Evolutionary conservation across 2,888 invertebrate species (phyloP), one percentile per base, ranked within the genome.

Genomic region (Idaea biselata): DNA sequence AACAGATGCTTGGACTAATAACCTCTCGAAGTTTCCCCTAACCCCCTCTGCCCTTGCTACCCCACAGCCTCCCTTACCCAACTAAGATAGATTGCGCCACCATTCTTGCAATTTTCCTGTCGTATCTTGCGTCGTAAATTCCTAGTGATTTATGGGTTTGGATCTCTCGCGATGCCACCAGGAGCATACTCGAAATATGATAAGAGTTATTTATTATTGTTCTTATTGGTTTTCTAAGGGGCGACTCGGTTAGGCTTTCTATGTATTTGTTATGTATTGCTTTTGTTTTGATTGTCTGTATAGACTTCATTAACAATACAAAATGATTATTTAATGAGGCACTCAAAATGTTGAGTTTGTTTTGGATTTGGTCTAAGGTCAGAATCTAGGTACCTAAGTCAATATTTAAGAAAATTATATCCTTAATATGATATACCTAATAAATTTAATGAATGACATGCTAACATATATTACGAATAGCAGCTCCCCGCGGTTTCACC

Each of bases 21-120:
- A 93, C 93, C 93, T 93, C 93, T 93, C 93, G 90, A 93, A 93
- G 93, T 92, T 92, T 87, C 91, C 89, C 89, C 88, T 82, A 79
- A 71, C 72, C 85, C 87, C 83, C 78, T 78, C n/a, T 84, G 86
- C 80, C 78, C 82, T 82, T 78, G 77, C 80, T 81, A 76, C 86
- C 89, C 85, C 76, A 44, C 75, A 85, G 83, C 85, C 89, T 86
- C 87, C 88, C 90, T 87, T 93, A 93, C 93, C 94, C 95, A 95
- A 95, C 95, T 94, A 95, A 96, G 96, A 96, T 96, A 96, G 96
- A 96, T 96, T 95, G 95, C 96, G 94, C 95, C 95, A 95, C 95
- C 96, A 96, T 96, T 96, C 96, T 96, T 96, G 96, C 96, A 96
- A 96, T 96, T 96, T 96, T 96, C 96, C 96, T 96, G 96, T 96